Base-by-base conservation (phyloP, 2,113 vertebrate genomes). In the Menura novaehollandiae region DNA sequence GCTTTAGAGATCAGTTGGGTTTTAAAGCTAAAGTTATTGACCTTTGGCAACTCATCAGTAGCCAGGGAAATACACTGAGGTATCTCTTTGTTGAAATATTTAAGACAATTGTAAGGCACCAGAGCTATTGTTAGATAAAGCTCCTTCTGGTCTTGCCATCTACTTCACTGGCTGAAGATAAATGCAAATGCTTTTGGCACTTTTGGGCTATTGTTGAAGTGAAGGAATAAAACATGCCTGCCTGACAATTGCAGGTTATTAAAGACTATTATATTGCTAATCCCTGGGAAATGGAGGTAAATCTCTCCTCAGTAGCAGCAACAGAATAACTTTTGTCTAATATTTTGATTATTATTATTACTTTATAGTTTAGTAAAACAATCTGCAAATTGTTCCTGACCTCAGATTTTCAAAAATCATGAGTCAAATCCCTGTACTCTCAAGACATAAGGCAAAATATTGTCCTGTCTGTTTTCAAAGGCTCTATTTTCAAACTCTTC, bases 161-260 rank as follows among this genome's bases (percentile, higher is more conserved):
- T 93, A 91, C 87, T 89, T 91, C 52, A 66, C 67, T 89, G 79
- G 79, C 77, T 96, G 74, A 93, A 93, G 80, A 93, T 76, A 96
- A 94, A 95, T 94, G 85, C 76, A 94, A 95, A 95, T 93, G 58
- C 55, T 87, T 94, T 89, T 68, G 80, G 83, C 91, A 85, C 62
- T 91, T 97, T 93, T 71, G 53, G 52, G 80, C 66, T 96, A 51
- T 93, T 92, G 81, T 93, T 88, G 51, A 91, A 91, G 32, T 88
- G 67, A 82, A 95, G 82, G 78, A 94, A 88, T 94, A 93, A 87
- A 75, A 88, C 37, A 88, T 56, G 64, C 62, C 88, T 88, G 72
- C 93, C 80, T 93, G 91, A 91, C 85, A 97, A 95, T 95, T 96
- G 89, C 59, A 94, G 58, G 77, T 85, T 96, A 94, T 96, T 94